Base-by-base conservation (phyloP, 2,888 invertebrate genomes). In the Cantharis flavilabris region DNA sequence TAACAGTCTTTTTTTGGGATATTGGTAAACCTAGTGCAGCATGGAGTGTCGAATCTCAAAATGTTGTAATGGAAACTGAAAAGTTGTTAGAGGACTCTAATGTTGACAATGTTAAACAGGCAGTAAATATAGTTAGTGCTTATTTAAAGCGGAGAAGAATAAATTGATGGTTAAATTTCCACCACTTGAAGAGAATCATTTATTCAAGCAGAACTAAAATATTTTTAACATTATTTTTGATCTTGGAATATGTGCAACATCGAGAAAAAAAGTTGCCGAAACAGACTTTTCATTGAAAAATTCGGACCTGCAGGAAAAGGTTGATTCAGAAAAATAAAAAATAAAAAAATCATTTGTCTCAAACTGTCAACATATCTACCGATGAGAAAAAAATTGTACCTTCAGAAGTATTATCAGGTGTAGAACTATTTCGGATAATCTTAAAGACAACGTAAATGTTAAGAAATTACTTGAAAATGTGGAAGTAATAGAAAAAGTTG, bases 1-100 rank as follows among this genome's bases (percentile, higher is more conserved):
- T 77, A 80, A 71, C 63, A 79, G 75, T 73, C 69, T 89, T 89
- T 1, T 86, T 89, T 73, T 90, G 90, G 89, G 90, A 90, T 76
- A 88, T 90, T 0, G 88, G 89, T 10, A 87, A 85, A 75, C 87
- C 88, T 49, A 85, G 84, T 63, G 86, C 87, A 80, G 83, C 81
- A 80, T 62, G 28, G 62, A 69, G 28, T 16, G 62, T 1, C 49
- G 62, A 16, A 26, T 69, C 67, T 26, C 69, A 69, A 16, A 28
- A 5, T 26, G 30, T 26, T 70, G 10, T 18, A 73, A 26, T n/a
- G 20, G 18, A 64, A 70, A 33, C 33, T 33, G 5, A 33, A 33
- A 33, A 33, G 4, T 33, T 33, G 33, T 13, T 33, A 13, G 33
- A 33, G 13, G 13, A 13, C 33, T 33, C 13, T 5, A 33, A 3